Percentiles rank a stretch among this genome's conserved stretches.
phyloP scores from a whole-genome alignment of 2,113 vertebrate genomes.

The Butorides virescens region DNA sequence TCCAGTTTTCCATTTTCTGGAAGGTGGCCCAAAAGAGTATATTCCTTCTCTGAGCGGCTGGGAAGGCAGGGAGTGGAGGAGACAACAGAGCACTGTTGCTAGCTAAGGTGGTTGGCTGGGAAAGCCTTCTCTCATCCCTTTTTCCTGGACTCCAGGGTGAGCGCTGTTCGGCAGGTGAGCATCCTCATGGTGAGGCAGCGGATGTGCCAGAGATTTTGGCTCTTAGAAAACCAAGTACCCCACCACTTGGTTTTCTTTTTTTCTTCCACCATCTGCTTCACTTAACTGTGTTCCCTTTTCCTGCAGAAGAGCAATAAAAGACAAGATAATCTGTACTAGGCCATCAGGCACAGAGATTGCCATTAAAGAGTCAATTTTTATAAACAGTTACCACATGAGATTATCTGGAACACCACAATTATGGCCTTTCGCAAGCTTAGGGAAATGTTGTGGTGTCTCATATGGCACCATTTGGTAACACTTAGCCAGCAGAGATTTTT shows the following conservation, averaged over 20 bases:
- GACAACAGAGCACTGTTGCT: neutral
- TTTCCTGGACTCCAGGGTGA: neutral
- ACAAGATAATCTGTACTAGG: neutral
- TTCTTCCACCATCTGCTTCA: neutral
- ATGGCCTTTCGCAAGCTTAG: conserved; percentile 39
- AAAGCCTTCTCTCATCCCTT: neutral
- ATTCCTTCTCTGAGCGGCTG: neutral
- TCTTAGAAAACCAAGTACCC: neutral
- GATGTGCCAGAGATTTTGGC: neutral
- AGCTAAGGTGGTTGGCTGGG: neutral
- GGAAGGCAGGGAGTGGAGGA: neutral
- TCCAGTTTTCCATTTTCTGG: neutral
- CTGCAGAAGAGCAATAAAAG: neutral
- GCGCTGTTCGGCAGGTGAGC: neutral
- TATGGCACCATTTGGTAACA: conserved; percentile 55
- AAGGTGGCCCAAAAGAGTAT: neutral
- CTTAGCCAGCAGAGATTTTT: conserved; percentile 47
- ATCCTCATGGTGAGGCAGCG: neutral
- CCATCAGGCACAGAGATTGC: neutral
- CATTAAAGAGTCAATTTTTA: conserved; percentile 37
- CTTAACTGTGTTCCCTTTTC: neutral
- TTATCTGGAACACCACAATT: conserved; percentile 44
- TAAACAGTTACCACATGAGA: conserved; percentile 18
- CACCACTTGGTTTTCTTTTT: neutral
- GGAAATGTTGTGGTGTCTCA: conserved; percentile 57